phyloP scores from a whole-genome alignment of 2,113 vertebrate species.

The Protobothrops mucrosquamatus region DNA sequence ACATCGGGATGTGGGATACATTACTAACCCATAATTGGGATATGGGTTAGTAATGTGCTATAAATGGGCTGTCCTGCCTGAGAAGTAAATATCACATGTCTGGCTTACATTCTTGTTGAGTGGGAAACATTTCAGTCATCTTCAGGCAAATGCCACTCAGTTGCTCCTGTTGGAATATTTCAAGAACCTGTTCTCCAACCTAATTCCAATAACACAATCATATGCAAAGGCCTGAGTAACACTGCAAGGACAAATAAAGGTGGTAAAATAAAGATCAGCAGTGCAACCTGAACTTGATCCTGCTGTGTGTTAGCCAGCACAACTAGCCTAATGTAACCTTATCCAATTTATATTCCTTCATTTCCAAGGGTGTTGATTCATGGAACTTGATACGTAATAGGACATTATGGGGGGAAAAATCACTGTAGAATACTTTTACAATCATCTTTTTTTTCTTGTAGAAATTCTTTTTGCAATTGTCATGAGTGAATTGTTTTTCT shows the following conservation, averaged over 20 bases:
- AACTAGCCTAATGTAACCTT: background rate
- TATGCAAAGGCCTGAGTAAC: background rate
- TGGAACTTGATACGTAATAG: background rate
- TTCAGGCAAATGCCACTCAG: conserved; percentile 33
- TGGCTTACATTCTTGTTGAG: conserved; percentile 57
- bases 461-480: conserved; percentile 22
- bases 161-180: conserved; percentile 23
- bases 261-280: background rate
- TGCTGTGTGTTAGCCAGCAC: background rate
- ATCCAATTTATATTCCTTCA: background rate
- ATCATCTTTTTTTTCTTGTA: background rate
- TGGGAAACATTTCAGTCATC: conserved; percentile 54
- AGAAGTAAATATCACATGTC: conserved; percentile 72
- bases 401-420: background rate
- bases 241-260: conserved; percentile 11
- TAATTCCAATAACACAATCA: background rate
- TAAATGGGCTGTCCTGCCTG: conserved; percentile 67
- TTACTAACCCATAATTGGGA: conserved; percentile 9
- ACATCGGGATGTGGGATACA: conserved; percentile 6
- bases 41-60: conserved; percentile 72
- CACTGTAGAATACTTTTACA: background rate
- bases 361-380: conserved; percentile 1
- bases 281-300: background rate
- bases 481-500: conserved; percentile 2
- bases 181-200: background rate